A percentile compares a stretch with the other conserved stretches of the same genome.
phyloP scores from a whole-genome alignment of 1,140 invertebrate species.

The Tetramorium parvispinum region DNA sequence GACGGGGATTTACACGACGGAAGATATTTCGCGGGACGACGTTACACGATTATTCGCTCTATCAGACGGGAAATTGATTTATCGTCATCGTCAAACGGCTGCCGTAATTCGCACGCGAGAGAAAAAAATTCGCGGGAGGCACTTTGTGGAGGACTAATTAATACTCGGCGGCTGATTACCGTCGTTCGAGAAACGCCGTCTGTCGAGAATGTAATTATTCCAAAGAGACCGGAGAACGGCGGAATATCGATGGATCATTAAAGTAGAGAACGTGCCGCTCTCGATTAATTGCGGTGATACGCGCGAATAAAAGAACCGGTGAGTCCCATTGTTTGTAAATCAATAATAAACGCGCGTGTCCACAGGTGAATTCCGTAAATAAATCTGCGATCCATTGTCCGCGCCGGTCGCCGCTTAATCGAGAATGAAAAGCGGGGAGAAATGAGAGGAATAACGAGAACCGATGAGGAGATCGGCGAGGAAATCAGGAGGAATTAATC shows the following conservation, averaged over 20 bases:
- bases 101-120: conserved; percentile 21
- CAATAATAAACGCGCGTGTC: conserved; percentile 28
- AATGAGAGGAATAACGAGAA: not conserved
- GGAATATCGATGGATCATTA: conserved; percentile 18
- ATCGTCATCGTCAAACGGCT: conserved; percentile 40
- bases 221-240: not conserved
- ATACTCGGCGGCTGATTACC: conserved; percentile 9
- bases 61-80: conserved; percentile 52
- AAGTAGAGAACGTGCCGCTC: not conserved
- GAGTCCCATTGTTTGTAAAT: conserved; percentile 27
- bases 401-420: not conserved
- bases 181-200: not conserved
- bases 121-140: conserved; percentile 13
- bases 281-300: not conserved
- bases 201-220: not conserved
- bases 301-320: conserved; percentile 10
- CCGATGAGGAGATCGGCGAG: not conserved
- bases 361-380: not conserved
- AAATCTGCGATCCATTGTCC: conserved; percentile 23
- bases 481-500: conserved; percentile 14
- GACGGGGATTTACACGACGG: not conserved
- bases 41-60: conserved; percentile 44
- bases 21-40: conserved; percentile 25
- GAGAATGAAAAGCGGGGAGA: not conserved
- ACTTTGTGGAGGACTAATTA: not conserved